phyloP scores from a whole-genome alignment of 2,888 invertebrate genomes.

The Ennomos fuscantarius region DNA sequence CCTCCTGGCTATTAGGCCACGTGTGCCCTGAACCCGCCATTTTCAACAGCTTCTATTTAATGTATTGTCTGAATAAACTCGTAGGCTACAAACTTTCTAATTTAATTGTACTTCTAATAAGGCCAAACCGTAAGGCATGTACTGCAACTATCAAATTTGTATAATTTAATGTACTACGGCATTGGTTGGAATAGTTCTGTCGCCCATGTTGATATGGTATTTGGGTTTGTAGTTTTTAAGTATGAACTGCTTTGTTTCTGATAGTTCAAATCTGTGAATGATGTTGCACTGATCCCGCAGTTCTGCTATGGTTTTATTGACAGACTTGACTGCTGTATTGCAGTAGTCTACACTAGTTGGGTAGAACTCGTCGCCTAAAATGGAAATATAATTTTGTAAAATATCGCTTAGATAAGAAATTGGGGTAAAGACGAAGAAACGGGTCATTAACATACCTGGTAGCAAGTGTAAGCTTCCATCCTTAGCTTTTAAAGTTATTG shows the following conservation, averaged over 20 bases:
- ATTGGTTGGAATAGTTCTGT: constrained; percentile 52
- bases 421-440: constrained; percentile 1
- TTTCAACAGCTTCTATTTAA: constrained; percentile 33
- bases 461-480: constrained; percentile 86
- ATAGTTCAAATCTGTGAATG: constrained; percentile 64
- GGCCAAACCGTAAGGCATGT: constrained; percentile 65
- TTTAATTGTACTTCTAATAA: constrained; percentile 63
- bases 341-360: constrained; percentile 70
- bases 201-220: constrained; percentile 74
- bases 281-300: constrained; percentile 56
- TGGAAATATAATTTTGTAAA: constrained; percentile 10
- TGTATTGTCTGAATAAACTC: constrained; percentile 35
- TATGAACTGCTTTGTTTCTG: constrained; percentile 46
- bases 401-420: constrained; percentile 1
- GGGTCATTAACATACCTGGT: constrained; percentile 81
- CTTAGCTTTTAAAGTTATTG: constrained; percentile 80
- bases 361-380: constrained; percentile 83
- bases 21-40: constrained; percentile 76
- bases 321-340: constrained; percentile 46
- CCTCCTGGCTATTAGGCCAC: constrained; percentile 97
- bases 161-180: constrained; percentile 41
- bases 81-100: constrained; percentile 28
- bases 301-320: constrained; percentile 66
- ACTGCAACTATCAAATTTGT: constrained; percentile 44
- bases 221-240: constrained; percentile 62